phyloP scores from a whole-genome alignment of 2,113 vertebrate species.

The Apaloderma vittatum region DNA sequence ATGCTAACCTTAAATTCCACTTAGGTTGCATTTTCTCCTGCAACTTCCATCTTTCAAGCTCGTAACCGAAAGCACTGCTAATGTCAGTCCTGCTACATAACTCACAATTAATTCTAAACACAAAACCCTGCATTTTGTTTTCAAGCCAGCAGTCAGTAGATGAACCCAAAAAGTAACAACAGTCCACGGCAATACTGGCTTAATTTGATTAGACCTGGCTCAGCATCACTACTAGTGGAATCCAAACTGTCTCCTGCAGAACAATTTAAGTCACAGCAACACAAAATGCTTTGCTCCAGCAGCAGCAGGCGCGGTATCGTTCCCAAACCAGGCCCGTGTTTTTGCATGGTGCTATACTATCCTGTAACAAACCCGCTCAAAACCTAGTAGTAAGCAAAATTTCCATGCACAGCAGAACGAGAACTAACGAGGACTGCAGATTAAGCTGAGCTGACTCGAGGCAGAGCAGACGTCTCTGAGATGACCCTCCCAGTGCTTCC shows the following conservation, averaged over 20 bases:
- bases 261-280: neutral
- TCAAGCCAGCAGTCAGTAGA: neutral
- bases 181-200: neutral
- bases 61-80: neutral
- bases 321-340: neutral
- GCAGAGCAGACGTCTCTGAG: neutral
- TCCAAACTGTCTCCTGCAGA: neutral
- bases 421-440: neutral
- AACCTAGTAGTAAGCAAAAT: neutral
- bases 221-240: neutral
- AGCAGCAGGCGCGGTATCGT: neutral
- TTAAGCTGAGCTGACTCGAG: neutral
- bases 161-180: neutral
- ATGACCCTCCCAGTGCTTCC: neutral
- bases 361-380: neutral
- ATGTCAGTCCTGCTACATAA: neutral
- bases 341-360: neutral
- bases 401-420: neutral
- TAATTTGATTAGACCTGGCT: neutral
- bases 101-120: neutral
- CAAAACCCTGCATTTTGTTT: neutral
- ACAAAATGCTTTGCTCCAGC: neutral
- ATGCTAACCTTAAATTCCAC: neutral
- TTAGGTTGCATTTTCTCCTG: neutral
- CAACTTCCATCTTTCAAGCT: neutral